phyloP scores from a whole-genome alignment of 2,113 vertebrate species.

The Semnornis frantzii region DNA sequence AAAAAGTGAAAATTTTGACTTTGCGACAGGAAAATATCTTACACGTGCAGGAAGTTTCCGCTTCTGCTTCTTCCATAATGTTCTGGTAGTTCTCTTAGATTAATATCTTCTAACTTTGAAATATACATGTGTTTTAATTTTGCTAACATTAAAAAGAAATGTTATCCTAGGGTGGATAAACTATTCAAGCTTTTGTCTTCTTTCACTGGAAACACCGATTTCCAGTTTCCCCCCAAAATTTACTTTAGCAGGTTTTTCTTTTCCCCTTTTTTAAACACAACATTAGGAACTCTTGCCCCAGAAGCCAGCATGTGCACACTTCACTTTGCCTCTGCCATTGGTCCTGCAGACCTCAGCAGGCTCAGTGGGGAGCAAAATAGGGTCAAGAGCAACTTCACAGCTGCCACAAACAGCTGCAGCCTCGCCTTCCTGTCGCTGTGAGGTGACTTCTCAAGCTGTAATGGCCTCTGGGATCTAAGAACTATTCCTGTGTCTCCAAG shows the following conservation, averaged over 20 bases:
- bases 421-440: neutral
- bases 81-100: neutral
- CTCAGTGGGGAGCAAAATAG: rapidly evolving
- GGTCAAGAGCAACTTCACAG: neutral
- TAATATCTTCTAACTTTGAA: neutral
- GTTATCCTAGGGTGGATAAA: neutral
- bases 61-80: neutral
- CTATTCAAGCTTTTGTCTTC: neutral
- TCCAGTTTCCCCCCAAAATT: neutral
- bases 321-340: neutral
- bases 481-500: neutral
- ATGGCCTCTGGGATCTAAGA: neutral
- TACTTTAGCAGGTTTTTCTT: neutral
- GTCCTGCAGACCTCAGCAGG: neutral
- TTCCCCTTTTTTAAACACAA: neutral
- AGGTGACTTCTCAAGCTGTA: neutral
- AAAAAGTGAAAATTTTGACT: neutral
- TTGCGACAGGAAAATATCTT: neutral
- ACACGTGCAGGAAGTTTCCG: neutral
- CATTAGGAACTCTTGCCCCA: neutral
- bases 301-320: rapidly evolving
- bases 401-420: neutral
- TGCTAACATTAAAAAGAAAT: neutral
- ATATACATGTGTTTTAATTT: neutral
- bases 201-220: neutral